Conservation (phyloP, 2,888 invertebrate genomes). For the Glaucopsyche alexis region DNA sequence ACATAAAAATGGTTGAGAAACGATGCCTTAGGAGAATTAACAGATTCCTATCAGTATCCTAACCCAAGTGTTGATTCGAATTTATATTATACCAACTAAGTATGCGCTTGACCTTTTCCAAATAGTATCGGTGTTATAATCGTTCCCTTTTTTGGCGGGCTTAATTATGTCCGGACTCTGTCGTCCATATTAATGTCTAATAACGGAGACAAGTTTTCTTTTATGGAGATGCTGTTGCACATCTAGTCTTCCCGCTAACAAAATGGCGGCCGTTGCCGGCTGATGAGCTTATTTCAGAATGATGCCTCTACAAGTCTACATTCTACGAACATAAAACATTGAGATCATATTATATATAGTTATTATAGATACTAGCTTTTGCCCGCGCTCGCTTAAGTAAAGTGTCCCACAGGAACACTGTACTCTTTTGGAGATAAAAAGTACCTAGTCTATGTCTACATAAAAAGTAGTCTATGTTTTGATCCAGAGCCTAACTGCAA, state of each 20-base stretch:
- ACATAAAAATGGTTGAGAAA: too few relatives aligned
- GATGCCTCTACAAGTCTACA: not conserved
- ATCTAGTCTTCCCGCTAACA: conserved; percentile 27
- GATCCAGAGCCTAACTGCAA: too few relatives aligned
- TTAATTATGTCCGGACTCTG: conserved; percentile 19
- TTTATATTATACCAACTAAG: not conserved
- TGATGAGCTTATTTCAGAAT: not conserved
- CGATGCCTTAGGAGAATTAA: not conserved
- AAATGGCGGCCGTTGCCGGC: conserved; percentile 13
- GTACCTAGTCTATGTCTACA: too few relatives aligned
- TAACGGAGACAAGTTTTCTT: conserved; percentile 27
- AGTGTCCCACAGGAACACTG: too few relatives aligned
- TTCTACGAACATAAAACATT: not conserved
- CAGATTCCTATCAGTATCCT: not conserved
- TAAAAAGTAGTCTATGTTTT: too few relatives aligned
- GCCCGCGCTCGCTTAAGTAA: too few relatives aligned
- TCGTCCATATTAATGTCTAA: conserved; percentile 28
- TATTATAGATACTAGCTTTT: too few relatives aligned
- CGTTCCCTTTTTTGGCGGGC: conserved; percentile 18
- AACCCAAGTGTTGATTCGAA: not conserved
- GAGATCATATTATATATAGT: not conserved
- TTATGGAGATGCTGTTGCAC: conserved; percentile 24
- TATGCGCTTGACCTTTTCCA: conserved; percentile 17
- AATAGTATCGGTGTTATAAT: conserved; percentile 1
- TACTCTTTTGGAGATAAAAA: too few relatives aligned